These are phyloP conservation scores for Coluber constrictor DNA, from an alignment of 2,797 vertebrate species.

Conservation along the genomic window DNA sequence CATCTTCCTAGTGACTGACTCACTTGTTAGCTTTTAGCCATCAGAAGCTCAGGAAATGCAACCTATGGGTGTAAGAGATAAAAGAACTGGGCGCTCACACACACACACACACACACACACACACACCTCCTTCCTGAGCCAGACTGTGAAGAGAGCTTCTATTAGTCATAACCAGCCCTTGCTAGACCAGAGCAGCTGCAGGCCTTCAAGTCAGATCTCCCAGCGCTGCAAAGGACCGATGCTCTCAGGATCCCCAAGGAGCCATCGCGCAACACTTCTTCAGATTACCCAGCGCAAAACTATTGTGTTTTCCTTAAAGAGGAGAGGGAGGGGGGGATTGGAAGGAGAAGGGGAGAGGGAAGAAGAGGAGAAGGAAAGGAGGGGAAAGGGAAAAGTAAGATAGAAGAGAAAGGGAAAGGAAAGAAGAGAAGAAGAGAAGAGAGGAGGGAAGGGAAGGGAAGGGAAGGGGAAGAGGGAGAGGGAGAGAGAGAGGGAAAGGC, in stretches of 20 bases:
- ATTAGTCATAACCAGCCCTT: conserved; percentile 48
- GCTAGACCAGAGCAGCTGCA: conserved; percentile 57
- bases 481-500: not conserved
- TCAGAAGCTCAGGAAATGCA: conserved; percentile 7
- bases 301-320: not conserved
- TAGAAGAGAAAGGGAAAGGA: not conserved
- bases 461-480: no score
- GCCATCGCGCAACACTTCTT: conserved; percentile 6
- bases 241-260: not conserved
- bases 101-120: no score
- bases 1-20: not conserved
- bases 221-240: conserved; percentile 6
- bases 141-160: conserved; percentile 35
- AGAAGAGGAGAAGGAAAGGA: not conserved
- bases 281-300: not conserved
- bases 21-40: not conserved
- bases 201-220: conserved; percentile 24
- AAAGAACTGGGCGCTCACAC: not conserved
- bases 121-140: conserved; percentile 2
- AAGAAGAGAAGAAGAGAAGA: no score
- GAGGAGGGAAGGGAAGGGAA: no score
- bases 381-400: not conserved
- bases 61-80: conserved; percentile 3
- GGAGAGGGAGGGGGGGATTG: not conserved
- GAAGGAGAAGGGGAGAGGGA: no score